A percentile compares a stretch with the other conserved stretches of the same genome.
These are phyloP conservation scores for Amphiduros pacificus DNA, from an alignment of 2,888 invertebrate species.

Conservation along the genomic window DNA sequence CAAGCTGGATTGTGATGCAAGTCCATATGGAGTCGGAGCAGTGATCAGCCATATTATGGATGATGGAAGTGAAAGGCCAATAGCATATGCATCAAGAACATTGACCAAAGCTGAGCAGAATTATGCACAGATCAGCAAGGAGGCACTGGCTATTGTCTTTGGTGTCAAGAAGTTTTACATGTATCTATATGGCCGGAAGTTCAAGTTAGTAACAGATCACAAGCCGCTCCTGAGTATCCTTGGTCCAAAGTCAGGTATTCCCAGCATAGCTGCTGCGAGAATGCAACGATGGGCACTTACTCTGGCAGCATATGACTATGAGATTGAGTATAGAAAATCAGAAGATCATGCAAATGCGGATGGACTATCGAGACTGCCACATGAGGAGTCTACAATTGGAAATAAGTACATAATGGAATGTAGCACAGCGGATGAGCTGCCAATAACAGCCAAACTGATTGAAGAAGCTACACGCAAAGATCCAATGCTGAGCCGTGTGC, in stretches of 20 bases:
- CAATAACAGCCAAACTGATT: neutral
- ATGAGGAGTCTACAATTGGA: too few relatives aligned
- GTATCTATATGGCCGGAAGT: constrained; percentile 54
- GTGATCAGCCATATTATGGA: constrained; percentile 37
- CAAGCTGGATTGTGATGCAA: constrained; percentile 53
- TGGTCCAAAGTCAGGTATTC: constrained; percentile 34
- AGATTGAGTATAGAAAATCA: constrained; percentile 38
- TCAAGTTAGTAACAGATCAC: constrained; percentile 56
- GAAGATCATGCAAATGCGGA: constrained; percentile 40
- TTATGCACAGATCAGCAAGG: constrained; percentile 54
- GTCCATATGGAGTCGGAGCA: constrained; percentile 46
- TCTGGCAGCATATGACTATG: constrained; percentile 48
- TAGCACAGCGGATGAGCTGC: neutral
- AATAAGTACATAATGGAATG: neutral
- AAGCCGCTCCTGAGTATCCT: constrained; percentile 55
- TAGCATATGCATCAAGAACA: constrained; percentile 56
- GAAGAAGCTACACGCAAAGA: neutral
- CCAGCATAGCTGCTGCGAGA: constrained; percentile 33
- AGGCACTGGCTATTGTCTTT: constrained; percentile 54
- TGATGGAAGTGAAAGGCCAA: constrained; percentile 54
- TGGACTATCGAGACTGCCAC: constrained; percentile 37
- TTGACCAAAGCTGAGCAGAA: constrained; percentile 52
- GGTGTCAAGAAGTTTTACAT: constrained; percentile 56
- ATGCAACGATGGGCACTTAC: constrained; percentile 36
- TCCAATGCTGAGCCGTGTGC: neutral